Conservation (phyloP, 2,888 invertebrate species). For the Acleris emargana region DNA sequence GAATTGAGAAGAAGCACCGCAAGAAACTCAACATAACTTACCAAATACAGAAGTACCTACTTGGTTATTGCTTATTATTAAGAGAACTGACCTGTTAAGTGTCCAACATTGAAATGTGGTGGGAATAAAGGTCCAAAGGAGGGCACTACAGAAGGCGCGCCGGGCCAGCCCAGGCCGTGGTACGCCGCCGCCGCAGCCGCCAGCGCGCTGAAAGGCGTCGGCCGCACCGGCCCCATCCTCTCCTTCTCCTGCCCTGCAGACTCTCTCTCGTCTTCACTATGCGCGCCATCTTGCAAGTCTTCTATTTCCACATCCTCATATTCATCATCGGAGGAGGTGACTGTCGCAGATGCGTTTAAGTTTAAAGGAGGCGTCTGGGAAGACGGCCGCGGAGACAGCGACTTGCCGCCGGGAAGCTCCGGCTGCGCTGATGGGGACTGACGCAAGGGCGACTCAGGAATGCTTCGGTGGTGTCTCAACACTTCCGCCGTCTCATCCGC, state of each 20-base stretch:
- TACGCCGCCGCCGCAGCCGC: slow-evolving; percentile 88
- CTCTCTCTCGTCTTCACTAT: slow-evolving; percentile 74
- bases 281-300: slow-evolving; percentile 86
- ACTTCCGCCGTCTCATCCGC: slow-evolving; percentile 75
- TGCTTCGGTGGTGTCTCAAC: slow-evolving; percentile 79
- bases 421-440: slow-evolving; percentile 77
- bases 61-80: too few relatives aligned
- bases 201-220: slow-evolving; percentile 89
- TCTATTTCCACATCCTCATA: slow-evolving; percentile 91
- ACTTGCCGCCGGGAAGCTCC: slow-evolving; percentile 74
- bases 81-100: slow-evolving; percentile 69
- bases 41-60: too few relatives aligned
- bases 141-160: slow-evolving; percentile 82
- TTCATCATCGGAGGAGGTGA: slow-evolving; percentile 84
- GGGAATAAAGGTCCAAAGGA: slow-evolving; percentile 87
- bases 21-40: too few relatives aligned
- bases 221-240: slow-evolving; percentile 86
- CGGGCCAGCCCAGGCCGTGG: slow-evolving; percentile 85
- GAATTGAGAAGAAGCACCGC: not conserved
- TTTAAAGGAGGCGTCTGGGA: slow-evolving; percentile 78
- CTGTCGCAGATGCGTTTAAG: slow-evolving; percentile 75
- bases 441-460: slow-evolving; percentile 75
- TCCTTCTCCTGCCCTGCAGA: slow-evolving; percentile 62
- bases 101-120: slow-evolving; percentile 84
- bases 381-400: slow-evolving; percentile 66